Base-by-base conservation (phyloP, 2,797 vertebrate species). In the Loriculus beryllinus region DNA sequence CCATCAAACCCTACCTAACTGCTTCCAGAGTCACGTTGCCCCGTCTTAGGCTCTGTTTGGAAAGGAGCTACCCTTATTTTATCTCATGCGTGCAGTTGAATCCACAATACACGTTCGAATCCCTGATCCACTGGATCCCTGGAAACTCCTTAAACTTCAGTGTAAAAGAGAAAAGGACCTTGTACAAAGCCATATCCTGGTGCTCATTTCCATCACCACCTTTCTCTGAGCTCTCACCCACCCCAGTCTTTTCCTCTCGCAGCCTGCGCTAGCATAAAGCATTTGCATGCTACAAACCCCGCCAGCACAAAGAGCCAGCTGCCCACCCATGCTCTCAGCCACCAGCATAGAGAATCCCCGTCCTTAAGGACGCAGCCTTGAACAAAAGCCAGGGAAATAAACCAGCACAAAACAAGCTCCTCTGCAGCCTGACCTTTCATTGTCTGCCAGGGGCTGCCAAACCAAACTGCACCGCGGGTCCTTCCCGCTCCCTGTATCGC, bases 371-470 rank as follows among this genome's bases (percentile, higher is more conserved):
- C 43, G 3, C 79, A 81, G 64, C 94, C 95, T 96, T 95, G 94
- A 97, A 95, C 49, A 95, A 94, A 92, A 96, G 93, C 94, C 92
- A 95, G 29, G 47, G 80, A 81, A 90, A 91, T n/a, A 3, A 3
- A 63, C 35, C 19, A 72, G 16, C 62, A 37, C 47, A 79, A 80
- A 85, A 69, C 69, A 89, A 77, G 35, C 77, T 71, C 16, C 68
- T 88, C 91, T 42, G 10, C 92, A 93, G 77, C 67, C 74, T 97
- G 95, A 95, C 90, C 93, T 95, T 92, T 82, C 37, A 54, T 96
- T 93, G 90, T 93, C 78, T 56, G 8, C n/a, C 23, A 11, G 7
- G 31, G 35, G 86, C 87, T 96, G 95, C 96, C 95, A 96, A 94
- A 89, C 42, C 74, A 92, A 96, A 92, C 88, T 74, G 35, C 3